These are phyloP conservation scores for Sebastes vulpes DNA, from an alignment of 2,797 vertebrate species.

Conservation along the genomic window DNA sequence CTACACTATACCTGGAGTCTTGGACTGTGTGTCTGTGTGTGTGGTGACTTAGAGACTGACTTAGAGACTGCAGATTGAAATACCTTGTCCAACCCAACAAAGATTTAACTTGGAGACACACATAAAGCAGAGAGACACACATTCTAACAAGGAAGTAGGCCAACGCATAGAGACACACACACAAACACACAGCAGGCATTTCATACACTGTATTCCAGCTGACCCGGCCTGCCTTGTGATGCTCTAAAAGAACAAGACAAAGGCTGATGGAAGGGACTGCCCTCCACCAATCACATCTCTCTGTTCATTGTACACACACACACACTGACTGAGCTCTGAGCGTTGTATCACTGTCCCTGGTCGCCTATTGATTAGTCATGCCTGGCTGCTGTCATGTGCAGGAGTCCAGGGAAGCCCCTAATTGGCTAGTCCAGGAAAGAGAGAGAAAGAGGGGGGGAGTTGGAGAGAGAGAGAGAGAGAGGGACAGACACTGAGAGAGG, in stretches of 20 bases:
- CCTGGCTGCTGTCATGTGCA: constrained; percentile 88
- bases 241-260: constrained; percentile 73
- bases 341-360: constrained; percentile 63
- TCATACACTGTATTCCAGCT: constrained; percentile 49
- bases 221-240: constrained; percentile 56
- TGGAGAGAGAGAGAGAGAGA: constrained; percentile 46
- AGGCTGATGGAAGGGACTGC: constrained; percentile 64
- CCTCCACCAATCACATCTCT: constrained; percentile 66
- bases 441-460: constrained; percentile 37
- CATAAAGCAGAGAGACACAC: constrained; percentile 6
- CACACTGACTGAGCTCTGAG: constrained; percentile 47
- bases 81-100: background rate
- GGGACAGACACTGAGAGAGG: constrained; percentile 46
- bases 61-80: background rate
- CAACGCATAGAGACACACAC: constrained; percentile 44
- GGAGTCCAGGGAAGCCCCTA: constrained; percentile 88
- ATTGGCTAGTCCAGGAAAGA: constrained; percentile 84
- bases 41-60: background rate
- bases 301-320: constrained; percentile 1
- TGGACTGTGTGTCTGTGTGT: background rate
- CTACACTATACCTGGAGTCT: background rate
- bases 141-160: constrained; percentile 59
- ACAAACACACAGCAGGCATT: constrained; percentile 27
- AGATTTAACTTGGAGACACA: background rate
- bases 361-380: constrained; percentile 91